Conservation (phyloP, 2,888 invertebrate genomes). For the Conops quadrifasciatus region DNA sequence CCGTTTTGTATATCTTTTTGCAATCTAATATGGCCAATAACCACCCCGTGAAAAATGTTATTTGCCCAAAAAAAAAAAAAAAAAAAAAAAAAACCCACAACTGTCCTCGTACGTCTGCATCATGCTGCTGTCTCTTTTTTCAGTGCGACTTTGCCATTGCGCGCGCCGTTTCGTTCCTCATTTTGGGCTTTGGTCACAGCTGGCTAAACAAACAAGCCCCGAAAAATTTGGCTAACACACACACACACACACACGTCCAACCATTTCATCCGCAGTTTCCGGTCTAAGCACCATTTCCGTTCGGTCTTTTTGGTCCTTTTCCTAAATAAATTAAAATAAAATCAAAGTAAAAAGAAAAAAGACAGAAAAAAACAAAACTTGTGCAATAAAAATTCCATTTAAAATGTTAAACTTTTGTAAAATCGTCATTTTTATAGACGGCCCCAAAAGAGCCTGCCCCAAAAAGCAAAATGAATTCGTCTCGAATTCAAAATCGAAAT, state of each 20-base stretch:
- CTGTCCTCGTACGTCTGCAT: conserved; percentile 3
- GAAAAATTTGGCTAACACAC: neutral
- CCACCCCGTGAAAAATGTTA: conserved; percentile 31
- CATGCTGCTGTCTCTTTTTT: neutral
- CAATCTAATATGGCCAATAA: conserved; percentile 21
- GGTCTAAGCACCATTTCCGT: conserved; percentile 25
- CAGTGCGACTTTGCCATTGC: too few relatives aligned
- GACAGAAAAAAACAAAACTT: neutral
- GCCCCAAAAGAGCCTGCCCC: neutral
- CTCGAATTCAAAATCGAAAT: too few relatives aligned
- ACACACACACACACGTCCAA: conserved; percentile 1
- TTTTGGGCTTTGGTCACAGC: conserved; percentile 32
- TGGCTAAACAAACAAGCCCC: conserved; percentile 18
- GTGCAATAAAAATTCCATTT: conserved; percentile 34
- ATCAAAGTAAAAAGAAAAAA: neutral
- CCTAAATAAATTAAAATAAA: neutral
- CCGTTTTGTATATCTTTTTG: neutral
- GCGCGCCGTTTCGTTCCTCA: conserved; percentile 12
- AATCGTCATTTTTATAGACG: conserved; percentile 30
- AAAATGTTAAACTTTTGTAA: conserved; percentile 34
- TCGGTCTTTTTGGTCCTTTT: neutral
- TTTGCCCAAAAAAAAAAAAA: conserved; percentile 13
- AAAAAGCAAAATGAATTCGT: too few relatives aligned
- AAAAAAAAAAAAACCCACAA: too few relatives aligned
- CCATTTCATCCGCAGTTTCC: conserved; percentile 22